Base-by-base conservation (phyloP, 2,797 vertebrate species). In the Scolopax bukidnonensis region DNA sequence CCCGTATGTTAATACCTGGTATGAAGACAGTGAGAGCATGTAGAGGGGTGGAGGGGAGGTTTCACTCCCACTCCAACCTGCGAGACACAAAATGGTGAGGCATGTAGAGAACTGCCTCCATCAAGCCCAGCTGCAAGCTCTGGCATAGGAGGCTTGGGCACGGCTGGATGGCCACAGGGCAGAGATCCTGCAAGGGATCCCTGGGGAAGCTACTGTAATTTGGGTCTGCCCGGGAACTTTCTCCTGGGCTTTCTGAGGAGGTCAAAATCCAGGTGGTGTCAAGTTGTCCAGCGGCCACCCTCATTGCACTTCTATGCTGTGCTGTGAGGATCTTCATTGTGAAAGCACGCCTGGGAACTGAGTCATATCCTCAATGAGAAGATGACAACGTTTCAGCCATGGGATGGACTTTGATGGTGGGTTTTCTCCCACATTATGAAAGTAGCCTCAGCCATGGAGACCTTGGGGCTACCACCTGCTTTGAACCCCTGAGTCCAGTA, bases 81-180 rank as follows among this genome's bases (percentile, higher is more conserved):
- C 0, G 1, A 87, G 90, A 80, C 57, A 36, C 57, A 74, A 84
- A 94, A 82, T 77, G 84, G 70, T 27, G 90, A 95, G 95, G 88
- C 68, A 0, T 92, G 94, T 94, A 85, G 87, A 95, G 94, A 95
- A 30, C 84, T 88, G 93, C 61, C 68, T 95, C 64, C 84, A 65
- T 87, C 16, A 13, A 89, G 86, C 96, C 80, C 76, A 89, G 88
- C 84, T 96, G 91, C 91, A 93, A 95, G 89, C 87, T 84, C 75
- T 93, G 92, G 87, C 95, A 89, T 18, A 74, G 78, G 28, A 92
- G 56, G 32, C 71, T 91, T 78, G 84, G 88, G 90, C 87, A 89
- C 0, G 81, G 91, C 77, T 89, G 71, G 75, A 71, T 90, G 9
- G 53, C 94, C 59, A 30, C 1, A 6, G 88, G 94, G 86, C 71